Conservation (phyloP, 2,797 vertebrate genomes). For the Lepus oiostolus region DNA sequence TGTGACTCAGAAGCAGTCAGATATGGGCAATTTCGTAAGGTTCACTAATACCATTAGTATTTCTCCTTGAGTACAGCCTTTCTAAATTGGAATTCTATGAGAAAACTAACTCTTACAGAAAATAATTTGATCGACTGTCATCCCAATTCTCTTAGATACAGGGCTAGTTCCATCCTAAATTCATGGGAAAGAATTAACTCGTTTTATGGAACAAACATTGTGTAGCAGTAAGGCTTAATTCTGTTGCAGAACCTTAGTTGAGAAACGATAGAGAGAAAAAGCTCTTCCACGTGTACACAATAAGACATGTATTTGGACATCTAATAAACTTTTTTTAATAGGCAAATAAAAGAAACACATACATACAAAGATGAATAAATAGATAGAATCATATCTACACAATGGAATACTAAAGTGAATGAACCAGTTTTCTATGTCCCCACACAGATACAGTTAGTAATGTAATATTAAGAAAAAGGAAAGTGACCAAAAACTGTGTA, state of each 20-base stretch:
- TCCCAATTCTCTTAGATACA: neutral
- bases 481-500: neutral
- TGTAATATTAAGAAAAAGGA: neutral
- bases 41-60: neutral
- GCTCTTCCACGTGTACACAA: neutral
- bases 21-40: neutral
- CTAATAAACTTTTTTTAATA: neutral
- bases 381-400: neutral
- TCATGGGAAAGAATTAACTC: neutral
- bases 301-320: neutral
- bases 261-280: neutral
- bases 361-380: neutral
- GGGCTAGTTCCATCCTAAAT: neutral
- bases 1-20: neutral
- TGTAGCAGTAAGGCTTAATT: neutral
- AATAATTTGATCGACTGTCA: neutral
- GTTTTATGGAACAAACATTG: neutral
- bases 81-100: neutral
- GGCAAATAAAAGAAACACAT: neutral
- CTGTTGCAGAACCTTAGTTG: neutral
- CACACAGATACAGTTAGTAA: neutral
- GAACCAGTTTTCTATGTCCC: neutral
- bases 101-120: neutral
- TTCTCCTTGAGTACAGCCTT: neutral
- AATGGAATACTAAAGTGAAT: slow-evolving; percentile 12